Evolutionary conservation across 2,888 invertebrate species (phyloP), one percentile per base, ranked within the genome.

Genomic region (Scaptomyza polygonia): DNA sequence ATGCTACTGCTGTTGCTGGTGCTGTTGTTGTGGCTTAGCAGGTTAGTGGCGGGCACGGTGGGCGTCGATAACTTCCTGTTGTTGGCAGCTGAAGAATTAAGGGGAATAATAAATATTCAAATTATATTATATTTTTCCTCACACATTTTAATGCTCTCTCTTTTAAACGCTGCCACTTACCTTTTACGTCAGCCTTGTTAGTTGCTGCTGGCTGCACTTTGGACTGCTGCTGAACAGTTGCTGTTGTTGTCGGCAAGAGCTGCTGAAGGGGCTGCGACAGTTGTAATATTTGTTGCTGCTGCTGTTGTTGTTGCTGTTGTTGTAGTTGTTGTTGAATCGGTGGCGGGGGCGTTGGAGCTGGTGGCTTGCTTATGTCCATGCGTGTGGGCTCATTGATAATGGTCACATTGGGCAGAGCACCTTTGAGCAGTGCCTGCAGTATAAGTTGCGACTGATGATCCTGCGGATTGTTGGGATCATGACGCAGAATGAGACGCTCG

Each of bases 401-500:
- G 27, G 92, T 92, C 27, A 92, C 86, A 77, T 92, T 92, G 25
- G 91, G 91, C 52, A 92, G 48, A 0, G 92, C 91, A 2, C 92
- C 92, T 55, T 91, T 92, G 12, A 92, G 72, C 56, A 92, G 73
- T 6, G 92, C 92, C 65, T 92, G 92, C 44, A 92, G 62, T 54
- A 92, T 92, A 8, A 91, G 80, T 72, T 92, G 92, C 21, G 92
- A 92, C 58, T 92, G 92, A 49, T 92, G 89, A 80, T 93, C 93
- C 72, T 93, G 93, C 47, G 93, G 93, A 42, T 93, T 88, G 55
- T 93, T 93, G 3, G 94, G 93, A 72, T 94, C 94, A 77, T 95
- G 95, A 44, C 95, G 94, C 52, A 95, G 89, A 42, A 95, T 93
- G 44, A 95, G 92, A 25, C 94, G 92, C 36, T 91, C 95, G 8